Evolutionary conservation across 2,888 invertebrate species (phyloP).

Genomic region (Pardosa pseudoannulata): DNA sequence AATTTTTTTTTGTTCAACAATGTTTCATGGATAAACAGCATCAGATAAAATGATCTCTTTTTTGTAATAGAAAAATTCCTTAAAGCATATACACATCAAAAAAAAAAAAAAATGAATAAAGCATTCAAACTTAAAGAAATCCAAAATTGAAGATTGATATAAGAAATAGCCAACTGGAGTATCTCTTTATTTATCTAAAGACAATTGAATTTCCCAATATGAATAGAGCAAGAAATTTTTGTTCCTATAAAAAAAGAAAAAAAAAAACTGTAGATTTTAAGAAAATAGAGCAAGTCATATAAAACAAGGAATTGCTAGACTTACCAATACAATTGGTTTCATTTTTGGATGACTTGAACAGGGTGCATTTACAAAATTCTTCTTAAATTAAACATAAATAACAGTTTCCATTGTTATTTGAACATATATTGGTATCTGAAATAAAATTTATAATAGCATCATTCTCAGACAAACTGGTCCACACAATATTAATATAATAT

Average conservation of each 20-base stretch:
- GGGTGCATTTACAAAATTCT: conserved; percentile 85
- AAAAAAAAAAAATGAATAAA: no score
- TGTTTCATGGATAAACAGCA: no score
- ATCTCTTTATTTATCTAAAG: conserved; percentile 79
- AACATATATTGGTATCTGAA: conserved; percentile 81
- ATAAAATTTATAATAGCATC: no score
- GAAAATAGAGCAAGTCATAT: no score
- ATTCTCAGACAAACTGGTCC: no score
- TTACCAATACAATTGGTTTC: conserved; percentile 80
- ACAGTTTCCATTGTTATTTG: conserved; percentile 81
- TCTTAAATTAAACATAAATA: conserved; percentile 83
- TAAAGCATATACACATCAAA: no score
- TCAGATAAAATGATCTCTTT: no score
- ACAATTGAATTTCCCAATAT: conserved; percentile 87
- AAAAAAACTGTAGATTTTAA: not conserved
- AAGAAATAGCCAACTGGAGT: conserved; percentile 83
- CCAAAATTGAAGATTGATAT: conserved; percentile 87
- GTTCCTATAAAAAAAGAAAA: conserved; percentile 78
- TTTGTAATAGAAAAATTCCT: no score
- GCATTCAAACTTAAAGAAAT: conserved; percentile 81
- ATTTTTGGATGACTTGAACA: conserved; percentile 82
- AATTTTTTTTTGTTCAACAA: no score
- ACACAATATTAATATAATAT: no score
- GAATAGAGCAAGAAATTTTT: conserved; percentile 87
- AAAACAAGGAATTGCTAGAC: not conserved